phyloP scores from a whole-genome alignment of 2,113 vertebrate species.

The Triplophysa rosa region DNA sequence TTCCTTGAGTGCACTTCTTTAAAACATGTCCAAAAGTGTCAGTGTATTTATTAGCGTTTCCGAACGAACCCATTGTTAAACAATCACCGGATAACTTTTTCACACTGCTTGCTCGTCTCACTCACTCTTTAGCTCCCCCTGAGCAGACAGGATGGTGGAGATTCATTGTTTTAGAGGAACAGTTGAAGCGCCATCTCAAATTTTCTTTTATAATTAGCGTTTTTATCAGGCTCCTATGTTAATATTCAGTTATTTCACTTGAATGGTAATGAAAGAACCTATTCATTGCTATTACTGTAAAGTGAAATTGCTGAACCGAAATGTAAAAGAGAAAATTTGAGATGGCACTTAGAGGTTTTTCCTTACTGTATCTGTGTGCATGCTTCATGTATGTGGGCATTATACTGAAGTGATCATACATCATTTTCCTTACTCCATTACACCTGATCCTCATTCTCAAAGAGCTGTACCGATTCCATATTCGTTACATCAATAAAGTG shows the following conservation, averaged over 20 bases:
- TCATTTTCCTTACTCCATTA: background rate
- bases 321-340: too few species aligned
- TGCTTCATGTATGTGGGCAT: too few species aligned
- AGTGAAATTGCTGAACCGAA: too few species aligned
- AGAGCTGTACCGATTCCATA: too few species aligned
- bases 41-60: background rate
- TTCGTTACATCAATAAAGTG: too few species aligned
- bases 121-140: background rate
- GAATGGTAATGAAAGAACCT: too few species aligned
- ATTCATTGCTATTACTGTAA: too few species aligned
- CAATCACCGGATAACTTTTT: background rate
- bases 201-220: too few species aligned
- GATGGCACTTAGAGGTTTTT: background rate
- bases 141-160: background rate
- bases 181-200: too few species aligned
- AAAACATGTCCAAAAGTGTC: slow-evolving; percentile 1
- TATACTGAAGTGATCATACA: background rate
- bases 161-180: background rate
- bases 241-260: too few species aligned
- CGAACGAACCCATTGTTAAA: background rate
- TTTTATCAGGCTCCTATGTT: too few species aligned
- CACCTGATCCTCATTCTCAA: too few species aligned
- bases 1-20: background rate
- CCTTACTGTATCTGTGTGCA: background rate
- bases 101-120: background rate